Base-by-base conservation (phyloP, 2,113 vertebrate genomes). In the Platysternon megacephalum region DNA sequence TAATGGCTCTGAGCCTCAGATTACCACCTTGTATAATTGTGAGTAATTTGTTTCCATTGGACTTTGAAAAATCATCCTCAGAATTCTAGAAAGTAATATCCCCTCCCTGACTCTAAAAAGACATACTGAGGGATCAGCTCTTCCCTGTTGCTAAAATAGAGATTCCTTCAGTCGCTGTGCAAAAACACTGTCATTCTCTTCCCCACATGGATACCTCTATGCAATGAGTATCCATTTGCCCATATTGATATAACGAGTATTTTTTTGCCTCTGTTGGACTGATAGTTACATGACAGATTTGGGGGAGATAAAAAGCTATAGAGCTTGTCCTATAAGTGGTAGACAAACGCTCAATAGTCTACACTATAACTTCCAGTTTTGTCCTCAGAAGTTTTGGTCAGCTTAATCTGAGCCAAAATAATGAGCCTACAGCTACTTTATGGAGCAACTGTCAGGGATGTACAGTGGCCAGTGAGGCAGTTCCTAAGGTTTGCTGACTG, bases 371-470 rank as follows among this genome's bases (percentile, higher is more conserved):
- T 93, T 68, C 82, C 55, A 58, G 19, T 90, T 86, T 80, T 58
- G 4, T 55, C 65, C 78, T 79, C 1, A 58, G 0, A 85, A 92
- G 52, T 26, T 55, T 42, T 28, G 52, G 28, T 24, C 29, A 42
- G 44, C 32, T 35, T 3, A 44, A 76, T 55, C 56, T 84, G 80
- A 35, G 22, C 16, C 29, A 91, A 93, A 78, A 26, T 2, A 29
- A 79, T 58, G 16, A 58, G 28, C 79, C 61, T 56, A 9, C 35
- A 83, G 79, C 6, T 65, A 94, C 89, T 95, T 51, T 76, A 85
- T 95, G 88, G 91, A 95, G 88, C 96, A 97, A 97, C n/a, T n/a
- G n/a, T n/a, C 85, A 97, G 94, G 96, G 97, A 97, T 97, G 88
- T 96, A 76, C 49, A 97, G 96, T 93, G 96, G 96, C 91, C 79